phyloP scores from a whole-genome alignment of 2,797 vertebrate species.

The Ammospiza maritima region DNA sequence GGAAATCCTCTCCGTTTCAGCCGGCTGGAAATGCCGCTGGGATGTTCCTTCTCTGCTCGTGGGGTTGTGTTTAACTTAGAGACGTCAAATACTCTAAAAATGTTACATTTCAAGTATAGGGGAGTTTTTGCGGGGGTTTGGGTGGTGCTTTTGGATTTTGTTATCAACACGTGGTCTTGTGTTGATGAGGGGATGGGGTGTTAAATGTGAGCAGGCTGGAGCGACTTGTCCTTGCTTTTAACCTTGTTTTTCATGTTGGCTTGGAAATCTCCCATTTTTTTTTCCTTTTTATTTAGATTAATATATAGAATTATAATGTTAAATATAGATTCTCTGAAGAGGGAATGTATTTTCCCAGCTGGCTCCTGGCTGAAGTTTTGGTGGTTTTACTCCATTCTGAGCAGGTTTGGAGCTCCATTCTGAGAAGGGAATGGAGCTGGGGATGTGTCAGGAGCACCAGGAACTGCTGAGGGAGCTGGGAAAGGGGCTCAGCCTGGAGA shows the following conservation, averaged over 20 bases:
- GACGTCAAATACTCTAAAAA: neutral
- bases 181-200: neutral
- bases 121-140: accelerated
- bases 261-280: neutral
- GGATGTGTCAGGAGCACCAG: neutral
- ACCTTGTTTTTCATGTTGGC: accelerated
- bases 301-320: neutral
- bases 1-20: slow-evolving; percentile 49
- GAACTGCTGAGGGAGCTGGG: neutral
- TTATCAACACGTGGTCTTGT: accelerated
- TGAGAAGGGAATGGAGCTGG: neutral
- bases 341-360: neutral
- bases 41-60: neutral
- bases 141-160: neutral
- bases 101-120: accelerated
- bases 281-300: neutral
- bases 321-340: neutral
- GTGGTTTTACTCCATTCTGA: neutral
- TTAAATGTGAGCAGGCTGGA: accelerated
- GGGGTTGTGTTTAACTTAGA: neutral
- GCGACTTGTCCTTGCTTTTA: accelerated
- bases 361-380: neutral
- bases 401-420: neutral
- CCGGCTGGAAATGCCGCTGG: neutral
- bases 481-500: neutral